Evolutionary conservation across 2,797 vertebrate genomes (phyloP).

Genomic region (Oreortyx pictus): DNA sequence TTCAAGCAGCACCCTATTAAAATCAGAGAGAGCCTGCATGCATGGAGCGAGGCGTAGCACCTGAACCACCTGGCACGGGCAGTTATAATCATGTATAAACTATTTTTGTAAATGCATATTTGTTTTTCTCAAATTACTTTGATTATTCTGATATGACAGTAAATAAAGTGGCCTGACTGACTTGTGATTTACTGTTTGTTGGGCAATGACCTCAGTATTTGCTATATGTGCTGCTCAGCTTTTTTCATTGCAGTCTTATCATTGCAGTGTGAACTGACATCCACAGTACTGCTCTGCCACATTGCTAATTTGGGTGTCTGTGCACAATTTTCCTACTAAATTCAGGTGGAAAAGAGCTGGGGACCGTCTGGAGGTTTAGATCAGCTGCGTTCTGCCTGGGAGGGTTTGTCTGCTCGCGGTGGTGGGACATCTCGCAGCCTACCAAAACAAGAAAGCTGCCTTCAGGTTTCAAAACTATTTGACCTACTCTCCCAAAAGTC

Average conservation of each 20-base stretch:
- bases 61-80: neutral
- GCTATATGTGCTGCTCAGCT: neutral
- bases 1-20: rapidly evolving
- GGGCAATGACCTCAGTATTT: rapidly evolving
- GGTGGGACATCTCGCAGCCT: neutral
- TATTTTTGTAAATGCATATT: neutral
- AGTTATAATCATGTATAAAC: rapidly evolving
- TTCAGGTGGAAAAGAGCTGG: neutral
- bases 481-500: neutral
- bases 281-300: neutral
- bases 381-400: neutral
- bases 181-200: neutral
- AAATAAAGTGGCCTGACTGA: rapidly evolving
- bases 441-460: neutral
- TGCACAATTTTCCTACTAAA: neutral
- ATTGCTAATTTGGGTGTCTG: neutral
- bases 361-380: neutral
- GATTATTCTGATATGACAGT: neutral
- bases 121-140: neutral
- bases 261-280: rapidly evolving
- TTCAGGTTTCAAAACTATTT: neutral
- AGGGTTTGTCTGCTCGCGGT: neutral
- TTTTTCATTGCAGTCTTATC: rapidly evolving
- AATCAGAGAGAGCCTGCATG: neutral
- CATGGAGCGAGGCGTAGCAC: rapidly evolving